Conservation (phyloP, 1,140 invertebrate genomes). For the Leptinotarsa texana region DNA sequence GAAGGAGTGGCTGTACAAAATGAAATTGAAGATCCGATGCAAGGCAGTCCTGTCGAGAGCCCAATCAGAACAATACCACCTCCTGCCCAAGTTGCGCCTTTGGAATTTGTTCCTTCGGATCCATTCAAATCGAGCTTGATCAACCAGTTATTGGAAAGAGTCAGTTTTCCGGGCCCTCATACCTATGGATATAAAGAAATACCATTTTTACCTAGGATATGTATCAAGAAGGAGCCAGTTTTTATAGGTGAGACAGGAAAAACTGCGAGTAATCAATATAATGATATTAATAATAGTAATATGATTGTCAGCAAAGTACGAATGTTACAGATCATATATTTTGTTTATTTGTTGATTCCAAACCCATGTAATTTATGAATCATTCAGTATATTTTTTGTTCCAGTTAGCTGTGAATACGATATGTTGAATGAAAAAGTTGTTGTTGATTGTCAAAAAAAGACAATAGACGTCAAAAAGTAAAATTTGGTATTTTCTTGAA, state of each 20-base stretch:
- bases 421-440: no score
- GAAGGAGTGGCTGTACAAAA: background rate
- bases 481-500: no score
- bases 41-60: constrained; percentile 28
- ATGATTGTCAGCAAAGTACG: no score
- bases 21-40: constrained; percentile 27
- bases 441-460: no score
- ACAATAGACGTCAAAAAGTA: no score
- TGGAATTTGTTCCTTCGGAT: constrained; percentile 51
- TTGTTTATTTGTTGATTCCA: no score
- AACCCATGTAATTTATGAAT: no score
- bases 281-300: no score
- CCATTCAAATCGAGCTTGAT: constrained; percentile 60
- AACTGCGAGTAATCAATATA: no score
- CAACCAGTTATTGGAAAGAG: constrained; percentile 57
- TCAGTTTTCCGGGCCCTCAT: constrained; percentile 61
- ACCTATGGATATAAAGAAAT: constrained; percentile 39
- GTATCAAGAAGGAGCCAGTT: constrained; percentile 40
- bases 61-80: constrained; percentile 28
- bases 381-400: no score
- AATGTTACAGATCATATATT: no score
- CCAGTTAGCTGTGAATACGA: no score
- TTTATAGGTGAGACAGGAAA: constrained; percentile 34
- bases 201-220: constrained; percentile 39
- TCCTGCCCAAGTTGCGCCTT: constrained; percentile 25